phyloP scores from a whole-genome alignment of 2,888 invertebrate species.

The Tetramorium bicarinatum region DNA sequence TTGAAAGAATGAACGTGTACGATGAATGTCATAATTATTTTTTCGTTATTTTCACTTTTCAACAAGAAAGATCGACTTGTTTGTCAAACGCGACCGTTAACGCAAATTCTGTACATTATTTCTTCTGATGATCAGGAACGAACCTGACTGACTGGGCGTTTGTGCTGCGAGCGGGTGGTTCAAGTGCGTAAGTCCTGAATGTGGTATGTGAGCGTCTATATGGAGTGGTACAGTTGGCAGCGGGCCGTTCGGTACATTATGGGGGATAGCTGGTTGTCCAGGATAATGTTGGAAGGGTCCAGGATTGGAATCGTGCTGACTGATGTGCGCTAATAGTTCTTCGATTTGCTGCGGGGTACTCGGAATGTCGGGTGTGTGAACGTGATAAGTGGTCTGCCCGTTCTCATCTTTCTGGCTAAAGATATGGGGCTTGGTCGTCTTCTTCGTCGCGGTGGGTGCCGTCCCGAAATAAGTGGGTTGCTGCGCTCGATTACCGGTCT shows the following conservation, averaged over 20 bases:
- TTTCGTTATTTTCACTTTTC: neutral
- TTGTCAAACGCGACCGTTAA: neutral
- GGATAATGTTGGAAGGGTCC: conserved; percentile 83
- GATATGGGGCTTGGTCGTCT: conserved; percentile 80
- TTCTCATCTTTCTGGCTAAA: conserved; percentile 82
- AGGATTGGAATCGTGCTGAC: conserved; percentile 83
- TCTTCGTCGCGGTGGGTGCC: conserved; percentile 80
- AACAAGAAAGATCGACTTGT: neutral
- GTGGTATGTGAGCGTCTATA: conserved; percentile 81
- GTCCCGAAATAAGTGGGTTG: conserved; percentile 77
- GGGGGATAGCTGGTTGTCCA: conserved; percentile 75
- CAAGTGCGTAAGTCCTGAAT: conserved; percentile 81
- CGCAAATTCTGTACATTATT: conserved; percentile 19
- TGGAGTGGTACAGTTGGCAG: conserved; percentile 75
- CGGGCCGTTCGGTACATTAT: conserved; percentile 75
- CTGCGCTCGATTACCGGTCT: conserved; percentile 73
- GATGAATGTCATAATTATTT: neutral
- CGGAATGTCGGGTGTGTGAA: conserved; percentile 82
- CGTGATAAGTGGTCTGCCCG: conserved; percentile 83
- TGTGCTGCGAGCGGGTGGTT: conserved; percentile 83
- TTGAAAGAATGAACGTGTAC: neutral
- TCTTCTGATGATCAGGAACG: conserved; percentile 75
- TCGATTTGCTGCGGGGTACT: conserved; percentile 83
- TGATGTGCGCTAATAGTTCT: conserved; percentile 84
- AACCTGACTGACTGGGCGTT: conserved; percentile 85